phyloP scores from a whole-genome alignment of 2,888 invertebrate species.

The Smittia sp. region DNA sequence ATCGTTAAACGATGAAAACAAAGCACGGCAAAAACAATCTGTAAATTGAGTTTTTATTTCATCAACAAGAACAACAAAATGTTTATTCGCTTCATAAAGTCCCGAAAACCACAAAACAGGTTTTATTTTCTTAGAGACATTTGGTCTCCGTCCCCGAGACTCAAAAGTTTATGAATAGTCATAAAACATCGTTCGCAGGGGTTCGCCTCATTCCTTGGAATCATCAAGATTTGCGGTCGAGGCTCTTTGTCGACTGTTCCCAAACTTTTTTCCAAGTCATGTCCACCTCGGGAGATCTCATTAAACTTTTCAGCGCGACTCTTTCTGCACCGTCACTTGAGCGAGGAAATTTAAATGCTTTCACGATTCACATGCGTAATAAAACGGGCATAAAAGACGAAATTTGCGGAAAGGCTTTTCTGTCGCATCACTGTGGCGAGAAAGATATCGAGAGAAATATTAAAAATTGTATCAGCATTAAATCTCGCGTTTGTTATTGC shows the following conservation, averaged over 20 bases:
- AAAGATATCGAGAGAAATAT: slow-evolving; percentile 4
- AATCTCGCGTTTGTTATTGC: slow-evolving; percentile 7
- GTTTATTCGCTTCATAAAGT: not conserved
- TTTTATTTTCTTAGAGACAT: slow-evolving; percentile 12
- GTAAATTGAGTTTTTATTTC: not conserved
- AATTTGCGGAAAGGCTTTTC: slow-evolving; percentile 1
- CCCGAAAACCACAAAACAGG: not conserved
- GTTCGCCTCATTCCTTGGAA: not conserved
- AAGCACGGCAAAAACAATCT: too few relatives aligned
- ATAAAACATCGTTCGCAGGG: not conserved
- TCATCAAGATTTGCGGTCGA: not conserved
- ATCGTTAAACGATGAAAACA: too few relatives aligned
- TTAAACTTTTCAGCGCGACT: not conserved
- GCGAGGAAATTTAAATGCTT: slow-evolving; percentile 20
- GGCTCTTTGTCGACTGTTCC: not conserved
- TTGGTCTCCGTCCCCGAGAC: not conserved
- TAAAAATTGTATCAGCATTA: slow-evolving; percentile 6
- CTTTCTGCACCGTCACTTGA: slow-evolving; percentile 18
- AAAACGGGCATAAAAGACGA: slow-evolving; percentile 6
- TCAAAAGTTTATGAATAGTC: not conserved
- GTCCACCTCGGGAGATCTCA: slow-evolving; percentile 7
- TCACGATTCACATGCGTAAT: slow-evolving; percentile 35
- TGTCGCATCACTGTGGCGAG: not conserved
- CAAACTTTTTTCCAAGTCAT: slow-evolving; percentile 16
- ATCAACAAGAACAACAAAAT: not conserved